Percentiles rank a stretch among this genome's conserved stretches.
phyloP scores from a whole-genome alignment of 2,113 vertebrate genomes.

The Peromyscus polionotus region DNA sequence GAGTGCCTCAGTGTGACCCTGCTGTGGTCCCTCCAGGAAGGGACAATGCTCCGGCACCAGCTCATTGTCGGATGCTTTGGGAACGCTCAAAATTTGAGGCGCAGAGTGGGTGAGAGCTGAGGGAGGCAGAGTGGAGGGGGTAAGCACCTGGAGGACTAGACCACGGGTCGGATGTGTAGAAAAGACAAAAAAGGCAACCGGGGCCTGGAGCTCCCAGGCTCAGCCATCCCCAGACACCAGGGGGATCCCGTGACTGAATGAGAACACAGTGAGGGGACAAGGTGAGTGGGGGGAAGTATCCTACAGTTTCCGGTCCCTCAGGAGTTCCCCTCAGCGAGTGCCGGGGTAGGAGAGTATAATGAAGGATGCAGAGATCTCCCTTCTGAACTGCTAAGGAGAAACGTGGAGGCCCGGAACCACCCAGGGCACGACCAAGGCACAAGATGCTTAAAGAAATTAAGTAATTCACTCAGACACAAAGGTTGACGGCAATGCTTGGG shows the following conservation, averaged over 20 bases:
- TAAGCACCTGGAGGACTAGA: neutral
- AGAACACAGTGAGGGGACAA: neutral
- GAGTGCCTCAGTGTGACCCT: neutral
- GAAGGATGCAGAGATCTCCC: neutral
- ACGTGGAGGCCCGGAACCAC: fast-evolving
- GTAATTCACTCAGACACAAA: neutral
- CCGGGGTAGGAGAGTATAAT: too few relatives aligned
- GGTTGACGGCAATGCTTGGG: neutral
- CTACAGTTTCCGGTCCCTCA: neutral
- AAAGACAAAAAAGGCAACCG: neutral
- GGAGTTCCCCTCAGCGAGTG: neutral
- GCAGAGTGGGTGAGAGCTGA: neutral
- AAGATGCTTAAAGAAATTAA: neutral
- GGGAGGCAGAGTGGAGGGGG: neutral
- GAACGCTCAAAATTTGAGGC: neutral
- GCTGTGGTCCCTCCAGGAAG: neutral
- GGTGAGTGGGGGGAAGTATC: too few relatives aligned
- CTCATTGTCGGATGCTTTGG: neutral
- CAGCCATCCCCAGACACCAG: too few relatives aligned
- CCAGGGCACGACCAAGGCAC: fast-evolving
- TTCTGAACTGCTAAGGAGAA: neutral
- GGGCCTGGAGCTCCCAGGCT: neutral
- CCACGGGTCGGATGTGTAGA: neutral
- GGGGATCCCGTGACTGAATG: neutral
- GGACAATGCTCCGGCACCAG: neutral